phyloP scores from a whole-genome alignment of 1,140 invertebrate genomes.

The Ceratina calcarata region DNA sequence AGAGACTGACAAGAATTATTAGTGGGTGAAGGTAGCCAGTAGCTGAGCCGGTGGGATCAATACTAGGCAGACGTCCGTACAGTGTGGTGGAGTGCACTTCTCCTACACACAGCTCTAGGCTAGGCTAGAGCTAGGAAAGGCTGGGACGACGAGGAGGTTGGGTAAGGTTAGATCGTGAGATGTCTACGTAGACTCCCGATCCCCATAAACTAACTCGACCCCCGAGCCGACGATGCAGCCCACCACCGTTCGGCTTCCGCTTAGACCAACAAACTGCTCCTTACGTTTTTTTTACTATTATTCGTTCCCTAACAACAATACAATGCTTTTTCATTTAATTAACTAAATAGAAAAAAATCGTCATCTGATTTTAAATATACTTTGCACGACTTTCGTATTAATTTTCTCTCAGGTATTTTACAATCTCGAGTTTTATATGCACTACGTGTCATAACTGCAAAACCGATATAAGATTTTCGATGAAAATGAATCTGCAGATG shows the following conservation, averaged over 20 bases:
- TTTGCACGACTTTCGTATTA: neutral
- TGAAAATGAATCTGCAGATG: neutral
- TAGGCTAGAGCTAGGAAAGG: constrained; percentile 75
- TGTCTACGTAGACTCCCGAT: constrained; percentile 75
- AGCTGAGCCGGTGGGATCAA: constrained; percentile 78
- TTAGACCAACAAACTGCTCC: neutral
- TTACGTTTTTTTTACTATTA: too few species aligned
- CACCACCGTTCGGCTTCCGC: constrained; percentile 58
- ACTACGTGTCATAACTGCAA: neutral
- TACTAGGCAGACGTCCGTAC: constrained; percentile 78
- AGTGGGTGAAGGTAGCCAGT: constrained; percentile 81
- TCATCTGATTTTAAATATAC: neutral
- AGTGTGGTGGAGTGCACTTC: constrained; percentile 77
- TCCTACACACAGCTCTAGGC: constrained; percentile 73
- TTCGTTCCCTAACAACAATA: too few species aligned
- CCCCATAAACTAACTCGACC: constrained; percentile 75
- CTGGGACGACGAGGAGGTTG: constrained; percentile 67
- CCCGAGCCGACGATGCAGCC: constrained; percentile 67
- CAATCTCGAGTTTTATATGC: too few species aligned
- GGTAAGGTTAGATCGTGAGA: constrained; percentile 75
- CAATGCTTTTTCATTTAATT: too few species aligned
- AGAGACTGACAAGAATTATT: constrained; percentile 81
- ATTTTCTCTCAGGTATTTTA: neutral
- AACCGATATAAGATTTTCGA: neutral
- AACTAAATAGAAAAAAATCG: constrained; percentile 8